Conservation (phyloP, 2,113 vertebrate species). For the Lepus timidus region DNA sequence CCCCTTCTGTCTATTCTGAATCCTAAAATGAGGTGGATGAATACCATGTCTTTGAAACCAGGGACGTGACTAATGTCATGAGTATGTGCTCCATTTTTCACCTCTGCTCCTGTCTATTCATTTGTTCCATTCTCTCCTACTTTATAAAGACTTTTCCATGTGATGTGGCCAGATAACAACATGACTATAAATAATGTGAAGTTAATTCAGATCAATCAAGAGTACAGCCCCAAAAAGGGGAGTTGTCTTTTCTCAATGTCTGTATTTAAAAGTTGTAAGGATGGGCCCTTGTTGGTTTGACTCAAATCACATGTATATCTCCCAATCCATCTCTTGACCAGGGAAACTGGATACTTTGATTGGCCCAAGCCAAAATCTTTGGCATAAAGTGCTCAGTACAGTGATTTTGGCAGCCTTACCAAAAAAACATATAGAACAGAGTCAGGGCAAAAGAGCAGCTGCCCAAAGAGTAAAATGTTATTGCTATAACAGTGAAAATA, state of each 20-base stretch:
- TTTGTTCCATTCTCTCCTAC: neutral
- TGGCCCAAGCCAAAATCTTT: neutral
- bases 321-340: neutral
- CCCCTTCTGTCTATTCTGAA: conserved; percentile 5
- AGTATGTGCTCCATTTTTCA: neutral
- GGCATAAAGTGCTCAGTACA: neutral
- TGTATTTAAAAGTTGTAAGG: neutral
- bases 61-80: neutral
- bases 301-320: neutral
- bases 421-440: neutral
- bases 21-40: neutral
- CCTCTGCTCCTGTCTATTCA: neutral
- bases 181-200: neutral
- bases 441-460: neutral
- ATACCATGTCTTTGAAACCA: conserved; percentile 3
- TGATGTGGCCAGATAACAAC: neutral
- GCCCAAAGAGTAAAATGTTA: neutral
- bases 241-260: neutral
- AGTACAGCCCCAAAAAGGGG: neutral
- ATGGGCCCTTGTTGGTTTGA: neutral
- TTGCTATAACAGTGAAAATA: neutral
- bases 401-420: neutral
- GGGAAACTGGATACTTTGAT: neutral
- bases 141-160: neutral
- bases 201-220: neutral